Evolutionary conservation across 2,113 vertebrate genomes (phyloP), one percentile per base, ranked within the genome.

Genomic region (Dipodomys ordii): DNA sequence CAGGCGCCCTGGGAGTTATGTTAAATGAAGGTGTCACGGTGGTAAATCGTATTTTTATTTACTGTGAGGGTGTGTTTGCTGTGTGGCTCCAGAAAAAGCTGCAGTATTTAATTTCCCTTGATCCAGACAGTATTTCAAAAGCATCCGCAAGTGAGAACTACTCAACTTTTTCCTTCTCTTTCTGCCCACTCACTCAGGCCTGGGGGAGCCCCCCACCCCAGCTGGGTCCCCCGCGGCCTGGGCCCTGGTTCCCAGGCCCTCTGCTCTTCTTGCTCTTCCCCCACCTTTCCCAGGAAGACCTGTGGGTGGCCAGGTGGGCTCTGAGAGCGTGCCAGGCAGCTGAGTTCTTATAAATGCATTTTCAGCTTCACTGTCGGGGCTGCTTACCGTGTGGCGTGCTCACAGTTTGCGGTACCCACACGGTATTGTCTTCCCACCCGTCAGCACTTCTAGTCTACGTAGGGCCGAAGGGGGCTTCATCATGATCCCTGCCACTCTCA

Each of bases 41-140:
- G 93, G 96, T 94, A 97, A 98, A 98, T 97, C 97, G 94, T 98
- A 91, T 97, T 97, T 98, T 98, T 98, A 98, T 98, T 98, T 98
- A 98, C 97, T 96, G 97, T 96, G 86, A 97, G 94, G 97, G 93
- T 73, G 77, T 87, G 84, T 93, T 86, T 93, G 80, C 85, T 2
- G 81, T 9, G 57, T 39, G 44, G 79, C 91, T 90, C 23, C 18
- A 20, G 83, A 96, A 87, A 93, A 94, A 83, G 73, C 87, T 57
- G 78, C 71, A 13, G 78, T 88, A 32, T 90, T 92, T 83, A 76
- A 88, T 96, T 80, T 71, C 80, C 94, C 65, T 80, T 16, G 44
- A 86, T 85, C 85, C 74, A 30, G 71, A 80, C 64, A 0, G 83
- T 67, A 83, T 87, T 93, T 96, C 91, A 86, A 32, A 64, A n/a